Evolutionary conservation across 1,140 invertebrate species (phyloP).

Genomic region (Parasteatoda tepidariorum): DNA sequence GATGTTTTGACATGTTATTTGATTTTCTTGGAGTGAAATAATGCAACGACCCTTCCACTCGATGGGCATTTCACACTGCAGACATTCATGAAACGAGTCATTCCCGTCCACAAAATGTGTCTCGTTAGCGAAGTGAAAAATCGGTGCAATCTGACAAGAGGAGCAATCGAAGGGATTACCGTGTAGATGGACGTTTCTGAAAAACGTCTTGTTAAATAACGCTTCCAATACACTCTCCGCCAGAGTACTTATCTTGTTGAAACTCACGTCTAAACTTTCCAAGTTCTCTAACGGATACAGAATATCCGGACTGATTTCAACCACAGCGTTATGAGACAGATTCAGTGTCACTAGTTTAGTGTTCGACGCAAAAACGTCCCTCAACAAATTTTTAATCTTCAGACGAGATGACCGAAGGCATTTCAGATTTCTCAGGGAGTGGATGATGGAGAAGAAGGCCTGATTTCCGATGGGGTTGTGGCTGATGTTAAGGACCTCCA

Average conservation of each 20-base stretch:
- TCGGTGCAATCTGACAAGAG: slow-evolving; percentile 70
- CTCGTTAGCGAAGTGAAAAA: slow-evolving; percentile 65
- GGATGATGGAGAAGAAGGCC: slow-evolving; percentile 71
- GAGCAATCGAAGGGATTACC: slow-evolving; percentile 79
- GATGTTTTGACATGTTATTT: not conserved
- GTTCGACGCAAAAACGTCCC: slow-evolving; percentile 52
- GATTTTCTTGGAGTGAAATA: slow-evolving; percentile 7
- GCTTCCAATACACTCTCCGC: slow-evolving; percentile 72
- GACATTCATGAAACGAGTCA: slow-evolving; percentile 64
- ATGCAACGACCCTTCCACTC: slow-evolving; percentile 27
- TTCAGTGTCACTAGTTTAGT: slow-evolving; percentile 60
- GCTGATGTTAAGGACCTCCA: slow-evolving; percentile 76
- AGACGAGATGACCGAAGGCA: slow-evolving; percentile 69
- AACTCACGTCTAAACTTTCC: slow-evolving; percentile 74
- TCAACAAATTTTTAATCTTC: not conserved
- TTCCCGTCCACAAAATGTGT: slow-evolving; percentile 60
- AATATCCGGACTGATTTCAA: slow-evolving; percentile 71
- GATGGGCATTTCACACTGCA: slow-evolving; percentile 58
- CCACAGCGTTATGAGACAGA: slow-evolving; percentile 70
- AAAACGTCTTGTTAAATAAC: slow-evolving; percentile 64
- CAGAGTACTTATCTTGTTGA: slow-evolving; percentile 74
- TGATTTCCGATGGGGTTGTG: slow-evolving; percentile 73
- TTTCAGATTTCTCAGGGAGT: slow-evolving; percentile 72
- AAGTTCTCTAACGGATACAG: slow-evolving; percentile 72
- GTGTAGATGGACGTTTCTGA: slow-evolving; percentile 70